Evolutionary conservation across 2,888 invertebrate species (phyloP).

Genomic region (Mayetiola destructor): DNA sequence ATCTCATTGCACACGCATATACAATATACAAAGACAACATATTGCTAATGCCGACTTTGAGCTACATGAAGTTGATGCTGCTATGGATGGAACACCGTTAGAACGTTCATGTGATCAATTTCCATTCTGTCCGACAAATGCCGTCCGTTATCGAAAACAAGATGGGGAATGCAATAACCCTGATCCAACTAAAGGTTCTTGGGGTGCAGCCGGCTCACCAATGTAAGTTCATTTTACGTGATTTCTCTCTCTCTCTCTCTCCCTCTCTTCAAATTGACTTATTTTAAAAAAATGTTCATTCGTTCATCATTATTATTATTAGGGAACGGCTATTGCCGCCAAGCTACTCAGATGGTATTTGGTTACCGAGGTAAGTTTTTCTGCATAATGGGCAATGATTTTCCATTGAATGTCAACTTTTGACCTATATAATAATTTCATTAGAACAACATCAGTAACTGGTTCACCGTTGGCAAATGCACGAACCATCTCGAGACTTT

Average conservation of each 20-base stretch:
- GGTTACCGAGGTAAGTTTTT: constrained; percentile 27
- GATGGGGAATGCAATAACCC: constrained; percentile 79
- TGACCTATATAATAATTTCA: neutral
- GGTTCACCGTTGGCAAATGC: constrained; percentile 47
- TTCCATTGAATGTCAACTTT: neutral
- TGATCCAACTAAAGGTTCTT: constrained; percentile 29
- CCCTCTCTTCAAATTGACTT: no score
- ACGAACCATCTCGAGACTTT: constrained; percentile 46
- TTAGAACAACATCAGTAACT: constrained; percentile 32
- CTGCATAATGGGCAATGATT: no score
- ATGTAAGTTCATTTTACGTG: constrained; percentile 27
- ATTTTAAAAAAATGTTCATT: neutral
- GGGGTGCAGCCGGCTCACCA: constrained; percentile 55
- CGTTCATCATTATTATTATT: neutral
- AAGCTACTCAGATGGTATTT: constrained; percentile 48
- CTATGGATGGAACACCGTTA: constrained; percentile 26
- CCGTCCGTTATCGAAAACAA: constrained; percentile 47
- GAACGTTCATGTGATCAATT: constrained; percentile 29
- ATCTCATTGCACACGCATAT: neutral
- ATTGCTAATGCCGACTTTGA: constrained; percentile 30
- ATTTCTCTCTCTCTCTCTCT: no score
- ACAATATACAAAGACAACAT: constrained; percentile 23
- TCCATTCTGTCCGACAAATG: constrained; percentile 35
- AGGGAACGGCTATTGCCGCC: constrained; percentile 48
- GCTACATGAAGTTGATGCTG: constrained; percentile 30